Conservation (phyloP, 2,888 invertebrate genomes). For the Heteromyza rotundicornis region DNA sequence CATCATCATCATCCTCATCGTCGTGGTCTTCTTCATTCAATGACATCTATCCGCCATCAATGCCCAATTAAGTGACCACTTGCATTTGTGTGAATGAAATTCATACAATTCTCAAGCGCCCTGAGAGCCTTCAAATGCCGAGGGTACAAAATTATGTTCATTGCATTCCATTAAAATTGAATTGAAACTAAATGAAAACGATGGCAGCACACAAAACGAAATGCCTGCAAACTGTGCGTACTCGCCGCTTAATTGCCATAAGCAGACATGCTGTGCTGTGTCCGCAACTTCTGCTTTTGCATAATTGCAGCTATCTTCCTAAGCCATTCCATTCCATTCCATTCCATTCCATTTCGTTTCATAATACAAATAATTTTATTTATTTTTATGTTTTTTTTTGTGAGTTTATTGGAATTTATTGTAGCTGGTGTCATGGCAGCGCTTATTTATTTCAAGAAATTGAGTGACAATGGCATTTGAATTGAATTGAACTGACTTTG, state of each 20-base stretch:
- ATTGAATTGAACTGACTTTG: neutral
- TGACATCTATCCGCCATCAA: neutral
- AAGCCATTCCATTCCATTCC: neutral
- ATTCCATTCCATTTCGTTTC: too few relatives aligned
- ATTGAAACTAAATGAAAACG: too few relatives aligned
- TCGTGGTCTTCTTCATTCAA: neutral
- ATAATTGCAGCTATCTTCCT: too few relatives aligned
- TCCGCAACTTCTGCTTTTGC: neutral
- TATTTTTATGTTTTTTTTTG: neutral
- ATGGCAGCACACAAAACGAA: too few relatives aligned
- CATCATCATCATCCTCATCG: neutral
- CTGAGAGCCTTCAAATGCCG: neutral
- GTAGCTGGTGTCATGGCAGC: neutral
- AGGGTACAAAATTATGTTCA: neutral
- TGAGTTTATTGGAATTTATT: neutral
- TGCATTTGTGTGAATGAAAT: neutral
- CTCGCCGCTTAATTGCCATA: neutral
- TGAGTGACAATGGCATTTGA: constrained; percentile 4
- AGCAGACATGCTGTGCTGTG: neutral
- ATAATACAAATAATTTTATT: neutral
- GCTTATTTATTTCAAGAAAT: too few relatives aligned
- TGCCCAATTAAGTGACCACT: neutral
- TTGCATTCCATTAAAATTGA: neutral
- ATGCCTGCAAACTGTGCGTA: neutral
- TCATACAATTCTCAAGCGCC: neutral